These are phyloP conservation scores for Xestia c-nigrum DNA, from an alignment of 2,888 invertebrate genomes.

Conservation along the genomic window DNA sequence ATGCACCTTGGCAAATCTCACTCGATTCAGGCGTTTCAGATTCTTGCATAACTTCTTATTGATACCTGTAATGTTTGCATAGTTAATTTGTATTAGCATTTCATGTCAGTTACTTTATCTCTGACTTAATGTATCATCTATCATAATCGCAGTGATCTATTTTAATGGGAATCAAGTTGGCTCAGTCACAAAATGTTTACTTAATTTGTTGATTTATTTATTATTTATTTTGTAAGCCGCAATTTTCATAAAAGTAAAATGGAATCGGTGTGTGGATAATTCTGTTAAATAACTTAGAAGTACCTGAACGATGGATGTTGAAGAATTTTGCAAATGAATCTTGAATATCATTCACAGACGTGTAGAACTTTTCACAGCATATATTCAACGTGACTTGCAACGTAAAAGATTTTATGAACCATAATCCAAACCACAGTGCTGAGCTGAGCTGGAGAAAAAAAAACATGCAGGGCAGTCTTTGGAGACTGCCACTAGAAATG, in stretches of 20 bases:
- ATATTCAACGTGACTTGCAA: neutral
- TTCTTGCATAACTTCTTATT: too few relatives aligned
- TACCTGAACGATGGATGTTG: neutral
- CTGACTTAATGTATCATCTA: neutral
- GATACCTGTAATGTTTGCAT: too few relatives aligned
- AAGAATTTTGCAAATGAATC: neutral
- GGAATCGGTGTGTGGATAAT: too few relatives aligned
- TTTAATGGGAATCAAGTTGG: neutral
- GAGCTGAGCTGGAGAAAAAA: neutral
- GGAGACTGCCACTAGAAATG: too few relatives aligned
- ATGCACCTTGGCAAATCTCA: too few relatives aligned
- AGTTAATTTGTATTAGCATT: too few relatives aligned
- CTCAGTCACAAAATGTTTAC: neutral
- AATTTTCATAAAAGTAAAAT: neutral
- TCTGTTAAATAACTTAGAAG: neutral
- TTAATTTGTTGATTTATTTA: too few relatives aligned
- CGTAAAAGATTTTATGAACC: neutral
- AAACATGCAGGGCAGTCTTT: too few relatives aligned
- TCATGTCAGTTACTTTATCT: neutral
- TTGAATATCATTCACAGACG: neutral
- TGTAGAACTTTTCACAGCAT: slow-evolving; percentile 1
- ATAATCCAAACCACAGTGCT: neutral
- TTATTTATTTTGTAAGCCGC: neutral
- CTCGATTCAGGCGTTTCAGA: too few relatives aligned
- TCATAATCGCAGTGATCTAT: neutral